Conservation (phyloP, 2,113 vertebrate species). For the Gadus chalcogrammus region DNA sequence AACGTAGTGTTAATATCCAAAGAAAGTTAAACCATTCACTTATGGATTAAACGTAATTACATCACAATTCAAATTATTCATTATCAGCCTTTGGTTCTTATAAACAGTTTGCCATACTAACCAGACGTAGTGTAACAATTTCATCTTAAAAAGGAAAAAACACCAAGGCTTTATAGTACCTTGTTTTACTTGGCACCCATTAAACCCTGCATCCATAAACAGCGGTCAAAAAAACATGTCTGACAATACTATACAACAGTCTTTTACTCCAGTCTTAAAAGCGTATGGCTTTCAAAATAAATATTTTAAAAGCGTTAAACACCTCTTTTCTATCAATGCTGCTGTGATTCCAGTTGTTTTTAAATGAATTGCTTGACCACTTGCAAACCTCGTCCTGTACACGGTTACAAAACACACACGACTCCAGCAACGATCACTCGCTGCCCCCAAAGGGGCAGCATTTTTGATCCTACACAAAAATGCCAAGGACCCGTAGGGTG, state of each 20-base stretch:
- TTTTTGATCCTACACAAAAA: too few species aligned
- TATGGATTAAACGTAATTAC: constrained; percentile 30
- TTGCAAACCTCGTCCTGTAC: constrained; percentile 32
- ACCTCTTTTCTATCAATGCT: constrained; percentile 1
- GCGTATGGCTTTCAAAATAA: constrained; percentile 15
- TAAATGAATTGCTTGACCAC: constrained; percentile 30
- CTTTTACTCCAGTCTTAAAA: constrained; percentile 3
- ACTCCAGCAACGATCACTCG: constrained; percentile 33
- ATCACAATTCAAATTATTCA: constrained; percentile 7
- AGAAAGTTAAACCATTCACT: constrained; percentile 25
- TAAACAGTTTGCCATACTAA: constrained; percentile 2
- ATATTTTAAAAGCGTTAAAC: not conserved
- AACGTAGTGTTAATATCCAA: constrained; percentile 29
- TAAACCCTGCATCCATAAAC: constrained; percentile 27
- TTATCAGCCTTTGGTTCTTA: constrained; percentile 1
- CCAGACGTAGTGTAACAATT: constrained; percentile 11
- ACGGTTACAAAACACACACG: constrained; percentile 27
- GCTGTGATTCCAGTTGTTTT: constrained; percentile 8
- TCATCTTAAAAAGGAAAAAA: not conserved
- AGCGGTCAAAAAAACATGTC: not conserved
- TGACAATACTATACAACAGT: constrained; percentile 8
- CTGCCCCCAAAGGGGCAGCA: not conserved
- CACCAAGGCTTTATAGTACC: constrained; percentile 1
- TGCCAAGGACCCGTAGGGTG: constrained; percentile 22
- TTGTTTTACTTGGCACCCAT: constrained; percentile 44